Base-by-base conservation (phyloP, 2,888 invertebrate genomes). In the Aleiodes alternator region DNA sequence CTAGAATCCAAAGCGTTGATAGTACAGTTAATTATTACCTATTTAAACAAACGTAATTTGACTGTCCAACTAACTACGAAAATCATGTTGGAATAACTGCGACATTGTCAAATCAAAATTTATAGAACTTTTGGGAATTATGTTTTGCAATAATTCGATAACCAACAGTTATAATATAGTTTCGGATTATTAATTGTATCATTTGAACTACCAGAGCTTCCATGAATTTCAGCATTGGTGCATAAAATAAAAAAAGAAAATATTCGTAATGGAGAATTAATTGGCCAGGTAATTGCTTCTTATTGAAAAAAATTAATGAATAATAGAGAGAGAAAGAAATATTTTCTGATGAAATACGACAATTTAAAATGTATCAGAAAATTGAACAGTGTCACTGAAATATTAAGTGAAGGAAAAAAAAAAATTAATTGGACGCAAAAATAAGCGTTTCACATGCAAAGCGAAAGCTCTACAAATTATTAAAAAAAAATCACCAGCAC, bases 1-100 rank as follows among this genome's bases (percentile, higher is more conserved):
- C 51, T 71, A 23, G 66, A 34, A 56, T 66, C 66, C 57, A 11
- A 23, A 23, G 23, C 16, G 76, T 76, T 76, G 77, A 75, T 71
- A 70, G 79, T 72, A 43, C 76, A 77, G 80, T 82, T 85, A 87
- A 87, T 87, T 84, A 87, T 84, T 82, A 82, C 83, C 84, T 85
- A 82, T 81, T 82, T 84, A 87, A 87, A 87, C 85, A 86, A 84
- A 84, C 84, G 83, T 87, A 87, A 88, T 87, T 87, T 31, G 68
- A 51, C n/a, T n/a, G 31, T 68, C 50, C 31, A 31, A 68, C 29
- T 23, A 68, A 51, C 50, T 48, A 23, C 16, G 48, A 14, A 23
- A 16, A 12, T 14, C 48, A 43, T 16, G 23, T 64, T 9, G 2
- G 11, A 48, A 61, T 23, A 16, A 14, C 23, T 16, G 72, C 31